phyloP scores from a whole-genome alignment of 2,113 vertebrate genomes.

The Enhydra lutris region DNA sequence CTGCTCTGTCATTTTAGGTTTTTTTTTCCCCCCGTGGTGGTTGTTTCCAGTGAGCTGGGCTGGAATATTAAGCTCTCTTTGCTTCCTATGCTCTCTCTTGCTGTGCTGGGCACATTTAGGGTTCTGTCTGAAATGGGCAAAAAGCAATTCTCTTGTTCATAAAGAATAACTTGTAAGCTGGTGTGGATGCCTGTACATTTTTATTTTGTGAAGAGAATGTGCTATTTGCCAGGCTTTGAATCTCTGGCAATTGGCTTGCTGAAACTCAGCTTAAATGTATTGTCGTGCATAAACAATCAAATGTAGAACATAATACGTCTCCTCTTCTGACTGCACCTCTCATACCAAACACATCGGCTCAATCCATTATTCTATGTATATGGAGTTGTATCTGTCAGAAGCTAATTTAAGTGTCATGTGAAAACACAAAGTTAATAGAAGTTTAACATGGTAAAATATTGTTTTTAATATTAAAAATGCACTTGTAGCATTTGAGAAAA shows the following conservation, averaged over 20 bases:
- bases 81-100: conserved; percentile 76
- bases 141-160: conserved; percentile 82
- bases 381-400: conserved; percentile 44
- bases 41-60: conserved; percentile 75
- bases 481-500: conserved; percentile 57
- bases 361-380: not conserved
- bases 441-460: conserved; percentile 61
- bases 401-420: conserved; percentile 73
- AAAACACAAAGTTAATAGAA: conserved; percentile 72
- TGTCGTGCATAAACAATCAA: conserved; percentile 69
- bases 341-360: conserved; percentile 11
- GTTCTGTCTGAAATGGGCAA: conserved; percentile 83
- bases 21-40: conserved; percentile 32
- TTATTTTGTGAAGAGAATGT: conserved; percentile 77
- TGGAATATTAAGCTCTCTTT: conserved; percentile 83
- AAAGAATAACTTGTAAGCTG: conserved; percentile 80
- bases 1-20: conserved; percentile 78
- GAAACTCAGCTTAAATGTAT: conserved; percentile 64
- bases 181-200: conserved; percentile 69
- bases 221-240: conserved; percentile 76
- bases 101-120: conserved; percentile 81
- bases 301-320: conserved; percentile 76
- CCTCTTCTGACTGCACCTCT: conserved; percentile 59
- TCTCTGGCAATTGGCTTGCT: conserved; percentile 73
- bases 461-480: conserved; percentile 50